A percentile compares a stretch with the other conserved stretches of the same genome.
Conservation (phyloP, 2,797 vertebrate species). For the Molossus alvarezi region DNA sequence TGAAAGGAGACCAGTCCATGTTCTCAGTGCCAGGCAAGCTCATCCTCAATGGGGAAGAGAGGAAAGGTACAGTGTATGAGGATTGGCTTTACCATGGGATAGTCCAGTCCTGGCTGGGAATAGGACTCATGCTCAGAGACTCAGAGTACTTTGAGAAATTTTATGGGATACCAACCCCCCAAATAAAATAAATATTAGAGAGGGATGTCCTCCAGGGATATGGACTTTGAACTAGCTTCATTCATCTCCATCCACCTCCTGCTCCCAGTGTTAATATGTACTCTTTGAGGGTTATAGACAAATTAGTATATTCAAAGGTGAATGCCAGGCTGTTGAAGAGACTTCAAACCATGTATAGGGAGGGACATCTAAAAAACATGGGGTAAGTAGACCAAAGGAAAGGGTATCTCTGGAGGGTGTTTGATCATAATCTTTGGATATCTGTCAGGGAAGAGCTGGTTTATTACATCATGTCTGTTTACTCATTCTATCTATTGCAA, state of each 20-base stretch:
- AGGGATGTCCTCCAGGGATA: neutral
- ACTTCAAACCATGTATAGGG: neutral
- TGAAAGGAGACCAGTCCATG: neutral
- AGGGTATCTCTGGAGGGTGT: neutral
- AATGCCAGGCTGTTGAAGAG: neutral
- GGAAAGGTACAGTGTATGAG: neutral
- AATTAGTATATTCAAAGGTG: slow-evolving; percentile 21
- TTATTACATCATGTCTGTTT: neutral
- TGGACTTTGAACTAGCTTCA: neutral
- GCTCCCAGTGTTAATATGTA: neutral
- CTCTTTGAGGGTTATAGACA: neutral
- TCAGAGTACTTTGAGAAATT: neutral
- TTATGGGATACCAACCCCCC: neutral
- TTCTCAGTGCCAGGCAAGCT: neutral
- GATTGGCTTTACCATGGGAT: neutral
- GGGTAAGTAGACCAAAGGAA: neutral
- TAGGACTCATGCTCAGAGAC: neutral
- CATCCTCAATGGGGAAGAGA: neutral
- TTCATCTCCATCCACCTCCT: neutral
- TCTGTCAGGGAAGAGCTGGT: neutral
- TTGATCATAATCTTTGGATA: slow-evolving; percentile 45
- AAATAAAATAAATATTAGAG: neutral
- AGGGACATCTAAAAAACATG: neutral
- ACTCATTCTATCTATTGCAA: neutral
- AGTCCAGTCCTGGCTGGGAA: neutral